A percentile compares a stretch with the other conserved stretches of the same genome.
phyloP scores from a whole-genome alignment of 2,888 invertebrate species.

The Anagyrus pseudococci region DNA sequence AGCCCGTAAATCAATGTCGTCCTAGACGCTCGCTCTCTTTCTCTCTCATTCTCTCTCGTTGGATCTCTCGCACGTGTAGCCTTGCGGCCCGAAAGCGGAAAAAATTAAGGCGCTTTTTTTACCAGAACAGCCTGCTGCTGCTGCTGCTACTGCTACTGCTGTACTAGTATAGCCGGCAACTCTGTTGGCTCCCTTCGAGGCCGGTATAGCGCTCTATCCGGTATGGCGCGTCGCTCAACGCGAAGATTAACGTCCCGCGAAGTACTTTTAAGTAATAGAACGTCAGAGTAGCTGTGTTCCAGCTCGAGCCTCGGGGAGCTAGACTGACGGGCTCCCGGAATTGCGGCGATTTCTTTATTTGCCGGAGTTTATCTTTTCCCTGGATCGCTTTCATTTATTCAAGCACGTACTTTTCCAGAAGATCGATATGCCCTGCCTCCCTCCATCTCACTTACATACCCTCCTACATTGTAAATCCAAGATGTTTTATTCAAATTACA shows the following conservation, averaged over 20 bases:
- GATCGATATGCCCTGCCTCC: no score
- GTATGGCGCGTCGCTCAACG: background rate
- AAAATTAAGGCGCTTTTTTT: slow-evolving; percentile 32
- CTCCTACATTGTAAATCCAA: no score
- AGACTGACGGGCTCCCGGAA: background rate
- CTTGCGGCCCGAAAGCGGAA: slow-evolving; percentile 12
- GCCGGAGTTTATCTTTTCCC: no score
- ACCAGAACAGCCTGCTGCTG: no score
- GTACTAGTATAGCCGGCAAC: no score
- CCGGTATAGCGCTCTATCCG: background rate
- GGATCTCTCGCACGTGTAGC: background rate
- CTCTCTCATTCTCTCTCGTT: background rate
- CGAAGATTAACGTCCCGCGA: slow-evolving; percentile 17
- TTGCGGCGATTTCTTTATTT: background rate
- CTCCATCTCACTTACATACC: no score
- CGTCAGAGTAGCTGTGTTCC: no score
- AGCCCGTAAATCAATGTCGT: slow-evolving; percentile 32
- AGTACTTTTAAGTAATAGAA: slow-evolving; percentile 10
- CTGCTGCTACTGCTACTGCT: no score
- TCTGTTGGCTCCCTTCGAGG: background rate
- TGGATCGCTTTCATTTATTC: no score
- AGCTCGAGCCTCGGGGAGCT: background rate
- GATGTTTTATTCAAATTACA: no score
- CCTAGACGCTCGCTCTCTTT: slow-evolving; percentile 7
- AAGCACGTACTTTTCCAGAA: no score